Percentiles rank a stretch among this genome's conserved stretches.
Conservation (phyloP, 2,888 invertebrate species). For the Zygothrica quintamaculata region DNA sequence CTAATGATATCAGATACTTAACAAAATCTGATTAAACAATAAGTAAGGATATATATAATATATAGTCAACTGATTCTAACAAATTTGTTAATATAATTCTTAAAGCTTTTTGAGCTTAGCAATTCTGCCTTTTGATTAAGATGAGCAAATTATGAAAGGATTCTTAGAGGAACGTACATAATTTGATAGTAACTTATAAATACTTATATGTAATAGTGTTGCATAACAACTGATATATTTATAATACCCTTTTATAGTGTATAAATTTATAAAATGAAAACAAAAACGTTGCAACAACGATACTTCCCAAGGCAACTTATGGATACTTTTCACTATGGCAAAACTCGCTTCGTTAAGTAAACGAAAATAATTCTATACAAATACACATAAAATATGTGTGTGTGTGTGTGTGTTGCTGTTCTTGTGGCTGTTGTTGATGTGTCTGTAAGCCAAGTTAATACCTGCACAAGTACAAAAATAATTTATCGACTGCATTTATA, state of each 20-base stretch:
- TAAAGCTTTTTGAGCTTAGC: too few relatives aligned
- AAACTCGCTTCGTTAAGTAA: conserved; percentile 54
- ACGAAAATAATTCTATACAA: conserved; percentile 65
- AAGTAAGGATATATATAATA: too few relatives aligned
- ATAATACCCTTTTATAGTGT: background rate
- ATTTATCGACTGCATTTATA: conserved; percentile 77
- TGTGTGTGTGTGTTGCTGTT: conserved; percentile 5
- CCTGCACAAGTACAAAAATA: conserved; percentile 58
- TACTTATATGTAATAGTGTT: background rate
- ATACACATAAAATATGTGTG: conserved; percentile 27
- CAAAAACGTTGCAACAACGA: conserved; percentile 30
- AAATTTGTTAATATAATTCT: too few relatives aligned
- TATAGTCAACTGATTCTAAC: too few relatives aligned
- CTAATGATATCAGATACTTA: too few relatives aligned
- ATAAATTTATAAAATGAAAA: conserved; percentile 46
- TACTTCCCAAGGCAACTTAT: conserved; percentile 36
- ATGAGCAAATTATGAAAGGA: too few relatives aligned
- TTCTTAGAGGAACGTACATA: too few relatives aligned
- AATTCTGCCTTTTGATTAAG: too few relatives aligned
- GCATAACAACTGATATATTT: background rate
- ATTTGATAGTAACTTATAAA: too few relatives aligned
- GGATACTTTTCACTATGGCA: conserved; percentile 28
- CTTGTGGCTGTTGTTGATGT: conserved; percentile 59
- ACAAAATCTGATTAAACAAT: too few relatives aligned
- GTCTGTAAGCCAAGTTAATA: conserved; percentile 69